These are phyloP conservation scores for Glareola pratincola DNA, from an alignment of 2,113 vertebrate genomes.

Conservation along the genomic window DNA sequence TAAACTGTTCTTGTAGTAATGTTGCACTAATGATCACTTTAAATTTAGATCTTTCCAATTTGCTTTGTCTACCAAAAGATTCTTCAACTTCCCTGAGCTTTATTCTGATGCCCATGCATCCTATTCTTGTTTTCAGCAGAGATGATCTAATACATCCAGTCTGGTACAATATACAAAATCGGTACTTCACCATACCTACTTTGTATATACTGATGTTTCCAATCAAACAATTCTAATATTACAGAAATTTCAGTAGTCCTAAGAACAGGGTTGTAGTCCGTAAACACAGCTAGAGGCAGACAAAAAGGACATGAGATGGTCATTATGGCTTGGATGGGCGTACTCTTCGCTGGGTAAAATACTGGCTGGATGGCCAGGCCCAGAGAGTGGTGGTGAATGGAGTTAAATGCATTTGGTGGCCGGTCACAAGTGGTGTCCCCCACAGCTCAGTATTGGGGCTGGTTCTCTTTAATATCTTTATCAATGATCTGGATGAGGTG, in stretches of 20 bases:
- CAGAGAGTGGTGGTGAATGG: too few relatives aligned
- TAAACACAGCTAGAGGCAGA: background rate
- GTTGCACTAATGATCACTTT: background rate
- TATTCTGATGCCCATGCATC: background rate
- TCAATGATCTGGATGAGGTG: background rate
- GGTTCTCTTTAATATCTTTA: background rate
- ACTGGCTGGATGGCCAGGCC: rapidly evolving
- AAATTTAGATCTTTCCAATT: background rate
- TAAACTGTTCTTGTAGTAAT: background rate
- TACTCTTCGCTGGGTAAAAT: background rate
- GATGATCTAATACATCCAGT: background rate
- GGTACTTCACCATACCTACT: background rate
- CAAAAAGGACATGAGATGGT: background rate
- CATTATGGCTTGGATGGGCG: background rate
- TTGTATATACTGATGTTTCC: background rate
- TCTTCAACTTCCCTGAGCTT: background rate
- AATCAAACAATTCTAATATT: background rate
- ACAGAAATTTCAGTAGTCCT: background rate
- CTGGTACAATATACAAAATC: background rate
- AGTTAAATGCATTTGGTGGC: rapidly evolving
- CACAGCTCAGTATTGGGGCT: background rate
- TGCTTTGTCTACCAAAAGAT: background rate
- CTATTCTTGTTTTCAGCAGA: background rate
- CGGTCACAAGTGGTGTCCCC: rapidly evolving
- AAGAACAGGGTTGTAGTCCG: background rate